Base-by-base conservation (phyloP, 2,113 vertebrate species). In the Saguinus imperator region DNA sequence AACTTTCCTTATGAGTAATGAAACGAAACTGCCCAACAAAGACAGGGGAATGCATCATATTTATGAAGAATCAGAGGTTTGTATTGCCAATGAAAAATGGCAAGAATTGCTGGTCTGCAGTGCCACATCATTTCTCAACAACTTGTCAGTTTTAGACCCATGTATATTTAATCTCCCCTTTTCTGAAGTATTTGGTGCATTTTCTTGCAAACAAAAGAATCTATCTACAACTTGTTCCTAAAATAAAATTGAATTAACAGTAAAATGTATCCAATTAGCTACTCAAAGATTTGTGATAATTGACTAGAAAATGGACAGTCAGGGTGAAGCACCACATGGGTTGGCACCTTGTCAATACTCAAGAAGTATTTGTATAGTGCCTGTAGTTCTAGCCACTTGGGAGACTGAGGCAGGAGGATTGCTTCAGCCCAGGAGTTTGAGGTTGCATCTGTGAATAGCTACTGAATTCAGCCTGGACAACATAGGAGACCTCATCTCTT, bases 221-320 rank as follows among this genome's bases (percentile, higher is more conserved):
- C 77, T 83, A 48, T 83, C 57, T 93, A 45, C 75, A 70, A 58
- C 5, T 37, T 82, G 9, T 88, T 37, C 32, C 40, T 25, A 40
- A 72, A 94, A 73, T 88, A 83, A 93, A 96, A 61, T 75, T 87
- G 27, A 21, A 43, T 55, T 87, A 91, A 16, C 48, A 93, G 14
- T 91, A 76, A 90, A 77, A 21, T 18, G 32, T 17, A 77, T 83
- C 57, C 66, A 80, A 48, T 83, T 87, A 23, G 45, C 37, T 95
- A 37, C 27, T 91, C 66, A 88, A 77, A 79, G 43, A 84, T 94
- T 91, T 94, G 37, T 83, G 70, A 50, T 61, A 72, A n/a, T 21
- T 84, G 52, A 66, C n/a, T 81, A 75, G 55, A 70, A 95, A 89
- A 57, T 48, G 27, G 72, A 61, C 25, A 48, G 21, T 66, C 12